These are phyloP conservation scores for Operophtera brumata DNA, from an alignment of 2,888 invertebrate species.

Conservation along the genomic window DNA sequence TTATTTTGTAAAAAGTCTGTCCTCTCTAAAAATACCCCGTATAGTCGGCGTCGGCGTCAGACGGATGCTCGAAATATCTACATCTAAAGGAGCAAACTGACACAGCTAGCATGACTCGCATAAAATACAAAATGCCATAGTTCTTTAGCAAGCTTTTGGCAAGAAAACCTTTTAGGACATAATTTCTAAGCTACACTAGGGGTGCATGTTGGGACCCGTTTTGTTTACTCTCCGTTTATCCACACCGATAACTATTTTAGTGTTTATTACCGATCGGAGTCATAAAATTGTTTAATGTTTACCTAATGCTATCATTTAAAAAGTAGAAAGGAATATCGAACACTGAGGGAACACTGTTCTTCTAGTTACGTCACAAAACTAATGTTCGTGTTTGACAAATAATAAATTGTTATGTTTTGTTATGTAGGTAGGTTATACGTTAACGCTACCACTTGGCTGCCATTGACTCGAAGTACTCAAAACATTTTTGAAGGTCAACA, in stretches of 20 bases:
- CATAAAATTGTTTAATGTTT: neutral
- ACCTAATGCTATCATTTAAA: neutral
- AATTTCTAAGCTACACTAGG: constrained; percentile 3
- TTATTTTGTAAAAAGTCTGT: constrained; percentile 76
- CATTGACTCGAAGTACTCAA: neutral
- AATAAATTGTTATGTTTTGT: constrained; percentile 1
- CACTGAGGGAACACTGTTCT: too few relatives aligned
- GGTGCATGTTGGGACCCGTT: constrained; percentile 1
- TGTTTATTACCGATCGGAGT: neutral
- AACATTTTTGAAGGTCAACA: neutral
- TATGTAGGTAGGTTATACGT: neutral
- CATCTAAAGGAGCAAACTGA: constrained; percentile 35
- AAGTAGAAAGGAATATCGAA: neutral
- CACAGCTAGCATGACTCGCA: constrained; percentile 22
- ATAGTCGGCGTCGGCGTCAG: constrained; percentile 54
- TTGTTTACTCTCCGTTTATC: neutral
- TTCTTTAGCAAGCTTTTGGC: neutral
- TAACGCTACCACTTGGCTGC: neutral
- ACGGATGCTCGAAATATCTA: constrained; percentile 64
- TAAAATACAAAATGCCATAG: constrained; percentile 13
- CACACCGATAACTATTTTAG: neutral
- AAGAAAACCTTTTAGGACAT: neutral
- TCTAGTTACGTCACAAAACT: too few relatives aligned
- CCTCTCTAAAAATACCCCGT: constrained; percentile 73
- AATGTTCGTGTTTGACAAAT: neutral